These are phyloP conservation scores for Rhombomys opimus DNA, from an alignment of 2,113 vertebrate genomes.

Conservation along the genomic window DNA sequence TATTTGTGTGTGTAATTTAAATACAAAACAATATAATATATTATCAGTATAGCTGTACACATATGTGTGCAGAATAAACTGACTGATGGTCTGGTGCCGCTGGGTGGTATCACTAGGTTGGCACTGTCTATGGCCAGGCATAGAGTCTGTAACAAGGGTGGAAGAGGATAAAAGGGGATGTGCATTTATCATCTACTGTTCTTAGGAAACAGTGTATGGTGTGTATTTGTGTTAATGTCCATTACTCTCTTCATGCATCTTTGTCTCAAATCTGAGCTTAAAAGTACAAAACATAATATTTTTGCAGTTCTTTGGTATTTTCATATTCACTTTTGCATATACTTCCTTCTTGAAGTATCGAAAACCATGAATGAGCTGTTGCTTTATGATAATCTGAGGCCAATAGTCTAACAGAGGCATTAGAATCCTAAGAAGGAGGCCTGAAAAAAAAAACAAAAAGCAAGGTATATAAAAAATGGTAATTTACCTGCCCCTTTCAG, in stretches of 20 bases:
- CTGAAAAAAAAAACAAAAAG: background rate
- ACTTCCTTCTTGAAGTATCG: background rate
- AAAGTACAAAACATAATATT: background rate
- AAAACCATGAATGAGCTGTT: background rate
- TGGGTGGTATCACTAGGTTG: background rate
- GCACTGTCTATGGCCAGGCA: background rate
- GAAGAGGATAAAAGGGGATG: background rate
- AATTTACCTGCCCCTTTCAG: conserved; percentile 9
- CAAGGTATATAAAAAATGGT: background rate
- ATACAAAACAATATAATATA: background rate
- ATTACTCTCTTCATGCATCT: background rate
- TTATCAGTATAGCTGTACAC: background rate
- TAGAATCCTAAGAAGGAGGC: background rate
- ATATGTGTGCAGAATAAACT: background rate
- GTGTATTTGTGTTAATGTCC: background rate
- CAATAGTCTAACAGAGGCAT: background rate
- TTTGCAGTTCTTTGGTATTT: background rate
- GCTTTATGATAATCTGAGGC: background rate
- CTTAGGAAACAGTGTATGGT: background rate
- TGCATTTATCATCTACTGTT: background rate
- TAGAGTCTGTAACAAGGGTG: background rate
- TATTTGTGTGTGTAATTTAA: background rate
- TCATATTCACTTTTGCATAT: background rate
- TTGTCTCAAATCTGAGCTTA: background rate
- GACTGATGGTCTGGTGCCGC: background rate